phyloP scores from a whole-genome alignment of 2,113 vertebrate genomes.

The Psittacula cyanocephala region DNA sequence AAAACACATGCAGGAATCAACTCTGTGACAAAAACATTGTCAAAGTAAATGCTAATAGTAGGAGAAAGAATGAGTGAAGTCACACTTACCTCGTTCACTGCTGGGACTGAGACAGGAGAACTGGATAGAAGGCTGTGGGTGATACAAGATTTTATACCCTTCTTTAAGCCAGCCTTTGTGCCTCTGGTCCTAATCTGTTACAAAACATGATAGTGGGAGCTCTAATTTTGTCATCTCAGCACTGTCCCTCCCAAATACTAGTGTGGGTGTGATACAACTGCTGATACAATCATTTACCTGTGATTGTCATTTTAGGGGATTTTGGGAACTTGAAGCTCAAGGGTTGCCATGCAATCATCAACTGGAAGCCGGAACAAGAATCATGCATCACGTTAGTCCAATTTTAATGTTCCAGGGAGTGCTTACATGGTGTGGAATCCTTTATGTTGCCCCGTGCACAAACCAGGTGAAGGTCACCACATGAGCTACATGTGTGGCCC shows the following conservation, averaged over 20 bases:
- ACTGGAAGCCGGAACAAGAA: not conserved
- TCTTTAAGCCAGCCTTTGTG: not conserved
- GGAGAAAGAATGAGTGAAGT: not conserved
- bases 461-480: not conserved
- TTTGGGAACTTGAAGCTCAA: not conserved
- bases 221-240: not conserved
- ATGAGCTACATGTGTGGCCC: not conserved
- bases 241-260: not conserved
- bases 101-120: not conserved
- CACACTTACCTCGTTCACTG: not conserved
- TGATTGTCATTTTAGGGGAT: not conserved
- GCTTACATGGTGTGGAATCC: not conserved
- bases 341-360: not conserved
- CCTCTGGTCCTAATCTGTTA: not conserved
- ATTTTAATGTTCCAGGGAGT: not conserved
- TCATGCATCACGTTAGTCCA: rapidly evolving
- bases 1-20: not conserved
- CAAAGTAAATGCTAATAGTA: not conserved
- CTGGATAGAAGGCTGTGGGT: not conserved
- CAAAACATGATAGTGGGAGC: not conserved
- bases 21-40: not conserved
- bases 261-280: not conserved
- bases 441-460: not conserved
- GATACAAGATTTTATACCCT: not conserved
- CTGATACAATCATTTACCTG: not conserved